Base-by-base conservation (phyloP, 2,797 vertebrate genomes). In the Xenentodon cancila region DNA sequence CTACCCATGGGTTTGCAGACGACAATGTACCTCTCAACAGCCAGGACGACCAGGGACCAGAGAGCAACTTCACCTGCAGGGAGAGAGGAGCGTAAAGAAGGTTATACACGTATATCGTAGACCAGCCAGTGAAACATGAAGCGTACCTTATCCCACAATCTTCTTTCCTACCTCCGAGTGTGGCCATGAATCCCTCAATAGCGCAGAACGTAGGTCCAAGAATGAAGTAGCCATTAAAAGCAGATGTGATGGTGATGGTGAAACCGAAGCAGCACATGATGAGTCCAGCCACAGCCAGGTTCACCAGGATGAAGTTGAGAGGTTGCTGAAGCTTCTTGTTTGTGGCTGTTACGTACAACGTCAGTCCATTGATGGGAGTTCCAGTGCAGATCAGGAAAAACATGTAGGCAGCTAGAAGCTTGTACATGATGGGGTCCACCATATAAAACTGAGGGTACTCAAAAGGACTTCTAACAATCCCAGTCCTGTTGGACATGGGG, bases 1-100 rank as follows among this genome's bases (percentile, higher is more conserved):
- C 94, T 95, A 43, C 93, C 93, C 94, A 94, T 94, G 59, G 94
- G 93, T 77, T 94, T 96, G 90, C 95, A 95, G 67, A 95, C 90
- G 0, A 95, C 92, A 4, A 95, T 92, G 67, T 93, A 88, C 65
- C 92, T 81, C 64, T 93, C 92, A 49, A 93, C 46, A 67, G 92
- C 92, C 75, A 93, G 73, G 7, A 92, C 91, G 1, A 93, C 91
- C 66, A 91, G 64, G 7, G 90, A 92, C 90, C 90, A 92, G 48
- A 92, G 85, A 50, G 88, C 13, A n/a, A 91, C 76, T 59, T 91
- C 52, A 69, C 90, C 90, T 92, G 65, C 3, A 42, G 17, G 43
- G 17, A 64, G 9, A 66, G 17, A 53, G 55, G 53, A 54, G 0
- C 9, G 5, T 1, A 1, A 45, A 44, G 0, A n/a, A 43, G 25